Evolutionary conservation across 2,113 vertebrate species (phyloP).

Genomic region (Lipophrys pholis): DNA sequence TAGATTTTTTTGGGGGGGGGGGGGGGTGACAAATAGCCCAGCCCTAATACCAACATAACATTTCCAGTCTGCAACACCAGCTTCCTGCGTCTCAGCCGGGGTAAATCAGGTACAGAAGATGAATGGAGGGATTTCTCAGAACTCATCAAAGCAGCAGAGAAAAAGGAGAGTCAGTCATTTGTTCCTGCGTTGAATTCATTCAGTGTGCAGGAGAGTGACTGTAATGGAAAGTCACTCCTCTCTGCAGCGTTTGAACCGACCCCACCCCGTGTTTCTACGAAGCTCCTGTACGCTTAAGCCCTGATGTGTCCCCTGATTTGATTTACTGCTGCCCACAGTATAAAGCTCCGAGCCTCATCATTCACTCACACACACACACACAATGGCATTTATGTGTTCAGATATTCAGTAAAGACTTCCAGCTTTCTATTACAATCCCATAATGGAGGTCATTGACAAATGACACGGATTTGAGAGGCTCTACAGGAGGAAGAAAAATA

Average conservation of each 20-base stretch:
- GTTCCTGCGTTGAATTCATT: conserved; percentile 10
- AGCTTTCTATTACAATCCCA: background rate
- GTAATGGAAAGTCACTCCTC: conserved; percentile 54
- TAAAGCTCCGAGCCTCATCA: background rate
- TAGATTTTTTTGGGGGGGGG: too few relatives aligned
- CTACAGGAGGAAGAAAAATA: background rate
- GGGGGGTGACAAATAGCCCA: too few relatives aligned
- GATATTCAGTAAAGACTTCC: conserved; percentile 4
- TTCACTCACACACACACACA: conserved; percentile 36
- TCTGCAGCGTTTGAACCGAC: conserved; percentile 46
- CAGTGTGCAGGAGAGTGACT: conserved; percentile 23
- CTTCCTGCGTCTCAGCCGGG: too few relatives aligned
- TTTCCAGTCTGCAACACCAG: too few relatives aligned
- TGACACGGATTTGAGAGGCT: conserved; percentile 43
- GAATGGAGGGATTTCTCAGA: too few relatives aligned
- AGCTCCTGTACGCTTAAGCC: conserved; percentile 11
- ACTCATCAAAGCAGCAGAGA: background rate
- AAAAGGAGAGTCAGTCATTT: background rate
- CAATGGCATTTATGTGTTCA: conserved; percentile 4
- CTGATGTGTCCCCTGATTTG: conserved; percentile 29
- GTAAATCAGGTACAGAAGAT: too few relatives aligned
- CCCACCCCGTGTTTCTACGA: conserved; percentile 39
- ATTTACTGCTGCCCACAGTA: conserved; percentile 14
- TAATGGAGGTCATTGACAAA: conserved; percentile 35
- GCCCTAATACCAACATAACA: too few relatives aligned